Evolutionary conservation across 2,888 invertebrate species (phyloP).

Genomic region (Chrysolina oricalcia): DNA sequence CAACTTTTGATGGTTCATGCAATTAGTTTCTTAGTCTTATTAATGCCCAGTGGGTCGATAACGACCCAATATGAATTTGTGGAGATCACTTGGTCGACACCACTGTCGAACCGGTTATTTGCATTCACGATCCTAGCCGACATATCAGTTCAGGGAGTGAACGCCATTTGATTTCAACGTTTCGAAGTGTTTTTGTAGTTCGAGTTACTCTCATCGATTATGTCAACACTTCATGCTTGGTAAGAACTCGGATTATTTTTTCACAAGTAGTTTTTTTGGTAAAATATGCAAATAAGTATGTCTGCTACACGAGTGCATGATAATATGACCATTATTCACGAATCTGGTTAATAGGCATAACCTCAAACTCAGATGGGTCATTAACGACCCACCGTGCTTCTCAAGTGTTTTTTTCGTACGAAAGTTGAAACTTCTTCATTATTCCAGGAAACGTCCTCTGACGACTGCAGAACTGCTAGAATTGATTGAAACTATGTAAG

Average conservation of each 20-base stretch:
- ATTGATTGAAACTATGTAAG: not conserved
- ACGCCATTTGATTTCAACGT: not conserved
- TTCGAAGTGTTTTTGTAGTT: not conserved
- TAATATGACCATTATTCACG: too few relatives aligned
- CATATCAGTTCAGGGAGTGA: not conserved
- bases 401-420: not conserved
- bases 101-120: not conserved
- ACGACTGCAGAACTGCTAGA: slow-evolving; percentile 1
- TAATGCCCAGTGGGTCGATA: not conserved
- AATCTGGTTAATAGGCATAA: not conserved
- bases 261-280: too few relatives aligned
- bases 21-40: too few relatives aligned
- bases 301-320: too few relatives aligned
- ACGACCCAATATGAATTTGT: not conserved
- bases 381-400: not conserved
- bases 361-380: not conserved
- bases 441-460: not conserved
- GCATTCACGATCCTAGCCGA: not conserved
- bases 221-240: not conserved
- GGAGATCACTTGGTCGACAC: not conserved
- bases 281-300: too few relatives aligned
- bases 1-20: too few relatives aligned
- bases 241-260: too few relatives aligned
- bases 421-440: not conserved
- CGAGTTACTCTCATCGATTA: not conserved